A percentile compares a stretch with the other conserved stretches of the same genome.
phyloP scores from a whole-genome alignment of 2,113 vertebrate species.

The Microcebus lehilahytsara region DNA sequence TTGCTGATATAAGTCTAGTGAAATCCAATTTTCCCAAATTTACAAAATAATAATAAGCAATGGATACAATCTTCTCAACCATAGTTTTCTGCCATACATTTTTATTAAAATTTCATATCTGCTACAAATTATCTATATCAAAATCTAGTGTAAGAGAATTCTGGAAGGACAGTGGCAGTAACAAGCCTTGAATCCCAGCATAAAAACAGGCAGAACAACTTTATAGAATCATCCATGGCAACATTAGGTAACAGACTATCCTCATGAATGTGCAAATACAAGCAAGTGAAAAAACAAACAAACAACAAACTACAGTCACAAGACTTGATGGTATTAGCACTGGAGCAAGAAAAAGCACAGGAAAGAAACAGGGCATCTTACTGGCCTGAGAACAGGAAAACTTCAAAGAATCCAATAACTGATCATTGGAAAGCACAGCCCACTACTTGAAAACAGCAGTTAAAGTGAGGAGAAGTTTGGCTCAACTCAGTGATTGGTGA shows the following conservation, averaged over 20 bases:
- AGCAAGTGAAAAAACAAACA: neutral
- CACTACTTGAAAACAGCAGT: neutral
- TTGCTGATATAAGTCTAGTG: constrained; percentile 22
- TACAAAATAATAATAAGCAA: constrained; percentile 12
- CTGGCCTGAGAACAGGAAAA: neutral
- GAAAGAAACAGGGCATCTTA: neutral
- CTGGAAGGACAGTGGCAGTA: neutral
- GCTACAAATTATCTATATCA: constrained; percentile 39
- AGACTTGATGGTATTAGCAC: neutral
- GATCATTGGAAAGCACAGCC: neutral
- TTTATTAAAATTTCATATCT: constrained; percentile 18
- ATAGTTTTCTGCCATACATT: neutral
- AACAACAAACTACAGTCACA: neutral
- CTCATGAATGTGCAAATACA: neutral
- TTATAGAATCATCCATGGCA: neutral
- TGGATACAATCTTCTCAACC: neutral
- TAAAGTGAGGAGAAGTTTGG: neutral
- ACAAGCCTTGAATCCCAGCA: neutral
- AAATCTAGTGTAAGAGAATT: neutral
- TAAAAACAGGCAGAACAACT: neutral
- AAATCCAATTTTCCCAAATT: constrained; percentile 33
- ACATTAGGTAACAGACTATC: neutral
- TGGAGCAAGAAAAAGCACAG: neutral
- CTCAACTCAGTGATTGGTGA: neutral
- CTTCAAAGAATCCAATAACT: neutral